These are phyloP conservation scores for Aphrophora alni DNA, from an alignment of 2,888 invertebrate species.

Conservation along the genomic window DNA sequence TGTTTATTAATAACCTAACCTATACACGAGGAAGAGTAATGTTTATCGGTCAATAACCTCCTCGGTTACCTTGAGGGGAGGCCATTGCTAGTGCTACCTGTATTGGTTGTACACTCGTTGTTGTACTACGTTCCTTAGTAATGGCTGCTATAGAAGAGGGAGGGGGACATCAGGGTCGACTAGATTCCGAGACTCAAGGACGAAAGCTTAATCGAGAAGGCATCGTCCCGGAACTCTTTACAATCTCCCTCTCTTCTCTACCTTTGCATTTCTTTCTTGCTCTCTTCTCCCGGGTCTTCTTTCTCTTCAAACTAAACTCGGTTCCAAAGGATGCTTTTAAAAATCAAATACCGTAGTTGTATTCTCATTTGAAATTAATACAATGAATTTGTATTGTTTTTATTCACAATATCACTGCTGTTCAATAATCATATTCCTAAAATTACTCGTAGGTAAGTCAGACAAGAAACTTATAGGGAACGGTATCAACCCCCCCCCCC, in stretches of 20 bases:
- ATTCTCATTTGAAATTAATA: no score
- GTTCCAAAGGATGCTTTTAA: no score
- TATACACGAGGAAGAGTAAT: neutral
- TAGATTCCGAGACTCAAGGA: constrained; percentile 9
- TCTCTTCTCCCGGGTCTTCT: constrained; percentile 33
- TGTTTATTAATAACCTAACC: neutral
- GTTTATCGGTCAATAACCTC: neutral
- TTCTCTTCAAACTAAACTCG: constrained; percentile 27
- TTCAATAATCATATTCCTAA: no score
- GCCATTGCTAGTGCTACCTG: neutral
- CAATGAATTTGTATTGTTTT: no score
- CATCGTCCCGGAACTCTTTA: neutral
- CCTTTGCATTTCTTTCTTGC: neutral
- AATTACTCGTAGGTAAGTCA: no score
- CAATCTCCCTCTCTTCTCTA: constrained; percentile 23
- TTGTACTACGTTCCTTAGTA: neutral
- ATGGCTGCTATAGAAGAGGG: neutral
- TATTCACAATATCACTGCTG: no score
- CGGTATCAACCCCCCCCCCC: no score
- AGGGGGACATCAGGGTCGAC: neutral
- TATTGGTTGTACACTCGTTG: neutral
- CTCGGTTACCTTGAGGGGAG: neutral
- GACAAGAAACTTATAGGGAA: no score
- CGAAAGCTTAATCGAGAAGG: neutral
- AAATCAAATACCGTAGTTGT: no score